These are phyloP conservation scores for Hippopotamus amphibius DNA, from an alignment of 2,113 vertebrate genomes.

Conservation along the genomic window DNA sequence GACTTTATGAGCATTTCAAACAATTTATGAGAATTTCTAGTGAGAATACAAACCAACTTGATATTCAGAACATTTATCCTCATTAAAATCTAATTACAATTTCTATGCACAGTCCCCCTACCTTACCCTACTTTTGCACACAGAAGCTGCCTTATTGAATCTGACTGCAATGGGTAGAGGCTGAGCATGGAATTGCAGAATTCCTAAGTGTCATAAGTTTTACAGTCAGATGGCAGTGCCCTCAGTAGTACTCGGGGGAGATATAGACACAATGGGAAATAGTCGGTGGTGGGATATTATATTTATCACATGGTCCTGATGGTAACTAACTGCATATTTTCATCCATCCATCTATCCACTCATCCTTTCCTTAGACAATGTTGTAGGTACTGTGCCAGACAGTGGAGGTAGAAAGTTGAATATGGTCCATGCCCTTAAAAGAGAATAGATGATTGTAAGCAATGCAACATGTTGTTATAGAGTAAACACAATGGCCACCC, in stretches of 20 bases:
- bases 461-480: background rate
- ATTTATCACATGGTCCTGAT: background rate
- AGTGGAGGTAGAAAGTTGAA: background rate
- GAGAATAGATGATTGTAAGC: background rate
- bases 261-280: background rate
- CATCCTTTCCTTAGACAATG: background rate
- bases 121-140: background rate
- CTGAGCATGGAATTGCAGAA: background rate
- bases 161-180: background rate
- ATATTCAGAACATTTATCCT: conserved; percentile 52
- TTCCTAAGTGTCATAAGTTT: background rate
- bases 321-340: background rate
- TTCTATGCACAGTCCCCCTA: background rate
- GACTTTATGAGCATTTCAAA: conserved; percentile 56
- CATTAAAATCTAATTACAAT: conserved; percentile 60
- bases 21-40: conserved; percentile 58
- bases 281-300: background rate
- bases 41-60: conserved; percentile 42
- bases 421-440: background rate
- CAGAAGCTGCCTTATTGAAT: background rate
- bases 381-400: background rate
- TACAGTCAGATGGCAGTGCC: background rate
- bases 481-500: background rate
- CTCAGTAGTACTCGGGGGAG: background rate
- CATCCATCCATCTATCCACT: background rate